A percentile compares a stretch with the other conserved stretches of the same genome.
Conservation (phyloP, 2,113 vertebrate species). For the Lucifuga dentata region DNA sequence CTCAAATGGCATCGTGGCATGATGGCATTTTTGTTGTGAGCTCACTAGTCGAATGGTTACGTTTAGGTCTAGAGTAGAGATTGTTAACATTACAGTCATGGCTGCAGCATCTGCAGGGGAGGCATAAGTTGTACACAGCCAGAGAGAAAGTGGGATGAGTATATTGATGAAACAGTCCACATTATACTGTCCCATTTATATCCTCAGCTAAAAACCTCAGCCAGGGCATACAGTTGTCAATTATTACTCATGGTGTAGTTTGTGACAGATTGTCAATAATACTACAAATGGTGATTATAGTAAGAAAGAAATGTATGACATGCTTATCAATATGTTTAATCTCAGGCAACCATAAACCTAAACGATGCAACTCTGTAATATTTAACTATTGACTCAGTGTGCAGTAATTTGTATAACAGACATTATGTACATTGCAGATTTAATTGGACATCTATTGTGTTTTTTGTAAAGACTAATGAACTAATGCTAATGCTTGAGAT, state of each 20-base stretch:
- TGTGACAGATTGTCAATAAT: slow-evolving; percentile 46
- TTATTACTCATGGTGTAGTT: slow-evolving; percentile 11
- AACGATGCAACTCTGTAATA: neutral
- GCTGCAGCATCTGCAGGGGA: no score
- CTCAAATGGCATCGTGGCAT: slow-evolving; percentile 12
- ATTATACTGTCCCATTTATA: neutral
- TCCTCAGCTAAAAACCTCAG: neutral
- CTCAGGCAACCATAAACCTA: slow-evolving; percentile 25
- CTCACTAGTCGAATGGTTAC: no score
- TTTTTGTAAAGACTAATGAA: slow-evolving; percentile 27
- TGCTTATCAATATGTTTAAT: slow-evolving; percentile 36
- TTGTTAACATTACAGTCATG: no score
- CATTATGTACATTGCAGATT: neutral
- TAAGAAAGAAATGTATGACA: slow-evolving; percentile 19
- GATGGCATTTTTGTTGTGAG: no score
- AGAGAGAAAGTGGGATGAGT: no score
- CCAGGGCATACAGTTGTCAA: neutral
- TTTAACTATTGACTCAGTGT: neutral
- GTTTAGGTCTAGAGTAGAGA: no score
- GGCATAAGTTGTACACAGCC: no score
- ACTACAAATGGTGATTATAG: slow-evolving; percentile 41
- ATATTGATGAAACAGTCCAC: neutral
- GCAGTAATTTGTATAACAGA: neutral
- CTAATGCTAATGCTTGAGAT: slow-evolving; percentile 5
- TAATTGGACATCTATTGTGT: neutral